Conservation (phyloP, 2,113 vertebrate genomes). For the Suncus etruscus region DNA sequence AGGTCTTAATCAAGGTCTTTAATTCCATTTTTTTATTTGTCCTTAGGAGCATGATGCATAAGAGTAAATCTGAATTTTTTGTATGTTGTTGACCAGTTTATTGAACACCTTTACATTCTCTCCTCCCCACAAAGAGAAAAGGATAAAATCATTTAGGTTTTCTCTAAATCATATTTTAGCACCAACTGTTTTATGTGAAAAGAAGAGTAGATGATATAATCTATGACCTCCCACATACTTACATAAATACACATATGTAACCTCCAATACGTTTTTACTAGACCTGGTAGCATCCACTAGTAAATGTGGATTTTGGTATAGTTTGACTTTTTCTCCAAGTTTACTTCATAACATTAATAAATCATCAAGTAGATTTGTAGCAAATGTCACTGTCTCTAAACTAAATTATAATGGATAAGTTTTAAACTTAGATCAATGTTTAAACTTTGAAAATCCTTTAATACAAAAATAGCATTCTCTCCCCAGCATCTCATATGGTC, state of each 20-base stretch:
- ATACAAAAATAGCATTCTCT: background rate
- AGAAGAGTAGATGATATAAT: background rate
- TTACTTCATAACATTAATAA: background rate
- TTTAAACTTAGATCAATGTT: background rate
- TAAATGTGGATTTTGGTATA: constrained; percentile 46
- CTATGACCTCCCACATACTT: background rate
- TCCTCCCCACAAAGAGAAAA: too few relatives aligned
- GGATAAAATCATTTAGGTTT: background rate
- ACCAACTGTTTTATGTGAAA: constrained; percentile 46
- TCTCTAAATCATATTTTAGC: constrained; percentile 23
- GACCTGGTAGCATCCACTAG: constrained; percentile 62
- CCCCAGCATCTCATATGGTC: too few relatives aligned
- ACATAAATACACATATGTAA: background rate
- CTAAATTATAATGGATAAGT: background rate
- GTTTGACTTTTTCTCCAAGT: background rate
- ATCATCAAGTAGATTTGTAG: background rate
- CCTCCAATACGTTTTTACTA: constrained; percentile 50
- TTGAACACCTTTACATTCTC: too few relatives aligned
- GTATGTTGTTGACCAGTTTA: too few relatives aligned
- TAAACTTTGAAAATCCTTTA: background rate
- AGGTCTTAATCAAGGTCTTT: too few relatives aligned
- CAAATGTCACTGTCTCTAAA: background rate
- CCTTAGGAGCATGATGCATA: too few relatives aligned
- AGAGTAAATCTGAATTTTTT: too few relatives aligned
- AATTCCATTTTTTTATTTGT: too few relatives aligned